phyloP scores from a whole-genome alignment of 1,140 invertebrate genomes.

The Chironomus striatipennis region DNA sequence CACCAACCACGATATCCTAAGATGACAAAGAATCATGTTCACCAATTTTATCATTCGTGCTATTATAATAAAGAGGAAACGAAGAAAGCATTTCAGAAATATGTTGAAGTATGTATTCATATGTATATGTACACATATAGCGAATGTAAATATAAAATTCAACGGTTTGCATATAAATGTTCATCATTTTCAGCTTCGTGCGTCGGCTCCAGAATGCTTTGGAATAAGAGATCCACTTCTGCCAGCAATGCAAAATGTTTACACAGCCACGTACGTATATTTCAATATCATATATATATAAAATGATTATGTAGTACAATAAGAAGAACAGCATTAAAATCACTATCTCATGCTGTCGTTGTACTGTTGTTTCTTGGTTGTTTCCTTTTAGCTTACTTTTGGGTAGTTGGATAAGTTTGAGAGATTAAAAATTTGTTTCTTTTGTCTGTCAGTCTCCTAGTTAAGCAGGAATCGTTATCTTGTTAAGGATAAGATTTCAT shows the following conservation, averaged over 20 bases:
- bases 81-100: constrained; percentile 24
- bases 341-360: neutral
- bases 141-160: neutral
- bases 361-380: neutral
- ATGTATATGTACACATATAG: too few relatives aligned
- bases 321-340: too few relatives aligned
- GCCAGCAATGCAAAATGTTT: constrained; percentile 25
- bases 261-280: constrained; percentile 25
- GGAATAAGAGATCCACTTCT: constrained; percentile 22
- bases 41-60: constrained; percentile 26
- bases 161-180: neutral
- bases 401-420: neutral
- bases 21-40: constrained; percentile 25
- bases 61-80: constrained; percentile 15
- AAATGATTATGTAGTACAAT: too few relatives aligned
- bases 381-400: neutral
- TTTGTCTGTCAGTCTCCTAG: neutral
- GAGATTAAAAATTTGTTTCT: neutral
- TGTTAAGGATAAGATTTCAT: too few relatives aligned
- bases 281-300: neutral
- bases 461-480: neutral
- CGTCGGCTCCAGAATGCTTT: constrained; percentile 24
- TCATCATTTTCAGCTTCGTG: constrained; percentile 18
- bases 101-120: constrained; percentile 16
- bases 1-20: constrained; percentile 24